Conservation (phyloP, 2,888 invertebrate species). For the Lamellibrachia satsuma region DNA sequence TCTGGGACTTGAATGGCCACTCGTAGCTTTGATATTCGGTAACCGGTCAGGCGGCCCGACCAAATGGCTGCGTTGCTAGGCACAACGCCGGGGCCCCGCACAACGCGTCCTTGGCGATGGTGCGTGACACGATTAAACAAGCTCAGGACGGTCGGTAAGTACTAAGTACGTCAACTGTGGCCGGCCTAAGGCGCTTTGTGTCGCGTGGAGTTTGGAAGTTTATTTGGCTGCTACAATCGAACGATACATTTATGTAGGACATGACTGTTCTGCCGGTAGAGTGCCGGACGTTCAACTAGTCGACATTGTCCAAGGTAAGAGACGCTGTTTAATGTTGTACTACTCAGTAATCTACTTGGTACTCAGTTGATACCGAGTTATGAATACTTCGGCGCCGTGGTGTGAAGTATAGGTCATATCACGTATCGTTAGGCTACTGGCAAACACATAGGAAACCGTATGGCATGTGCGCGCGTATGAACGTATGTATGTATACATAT, state of each 20-base stretch:
- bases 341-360: not conserved
- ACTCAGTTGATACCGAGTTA: not conserved
- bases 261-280: not conserved
- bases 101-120: not conserved
- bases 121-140: constrained; percentile 10
- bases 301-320: not conserved
- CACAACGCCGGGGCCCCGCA: not conserved
- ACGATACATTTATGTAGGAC: not conserved
- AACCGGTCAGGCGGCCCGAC: not conserved
- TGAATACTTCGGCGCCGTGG: not conserved
- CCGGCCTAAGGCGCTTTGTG: not conserved
- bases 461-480: not conserved
- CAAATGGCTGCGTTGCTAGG: constrained; percentile 11
- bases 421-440: not conserved
- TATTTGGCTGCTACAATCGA: not conserved
- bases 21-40: not conserved
- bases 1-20: not conserved
- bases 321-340: not conserved
- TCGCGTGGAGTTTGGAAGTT: not conserved
- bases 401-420: not conserved
- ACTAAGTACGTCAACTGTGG: not conserved
- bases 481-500: not conserved
- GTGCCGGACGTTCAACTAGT: constrained; percentile 4
- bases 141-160: not conserved
- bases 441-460: not conserved